Evolutionary conservation across 2,113 vertebrate genomes (phyloP).

Genomic region (Syngnathoides biaculeatus): DNA sequence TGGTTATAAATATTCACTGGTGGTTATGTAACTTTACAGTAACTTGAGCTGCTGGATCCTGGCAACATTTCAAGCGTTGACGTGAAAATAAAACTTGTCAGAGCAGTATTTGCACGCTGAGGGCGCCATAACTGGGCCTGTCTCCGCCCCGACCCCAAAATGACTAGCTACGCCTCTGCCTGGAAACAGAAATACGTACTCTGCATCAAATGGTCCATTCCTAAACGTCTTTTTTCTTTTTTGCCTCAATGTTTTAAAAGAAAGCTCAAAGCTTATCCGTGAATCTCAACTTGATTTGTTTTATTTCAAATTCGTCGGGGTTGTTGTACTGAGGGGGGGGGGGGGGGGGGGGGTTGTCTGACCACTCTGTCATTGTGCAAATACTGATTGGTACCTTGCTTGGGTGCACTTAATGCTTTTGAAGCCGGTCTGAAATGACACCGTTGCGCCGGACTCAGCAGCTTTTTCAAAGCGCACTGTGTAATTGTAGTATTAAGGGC

Average conservation of each 20-base stretch:
- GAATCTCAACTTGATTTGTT: not conserved
- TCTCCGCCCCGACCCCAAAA: not conserved
- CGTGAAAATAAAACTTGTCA: no score
- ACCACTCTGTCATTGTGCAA: conserved; percentile 2
- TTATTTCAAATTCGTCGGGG: not conserved
- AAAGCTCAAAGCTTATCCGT: not conserved
- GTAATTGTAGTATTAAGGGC: conserved; percentile 73
- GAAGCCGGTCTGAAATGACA: conserved; percentile 37
- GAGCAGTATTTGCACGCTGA: no score
- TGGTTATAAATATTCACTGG: no score
- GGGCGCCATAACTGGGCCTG: not conserved
- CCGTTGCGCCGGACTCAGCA: conserved; percentile 54
- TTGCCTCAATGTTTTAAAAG: not conserved
- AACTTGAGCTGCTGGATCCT: no score
- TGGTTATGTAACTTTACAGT: no score
- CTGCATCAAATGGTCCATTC: not conserved
- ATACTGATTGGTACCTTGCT: not conserved
- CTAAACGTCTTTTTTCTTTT: not conserved
- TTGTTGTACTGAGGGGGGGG: no score
- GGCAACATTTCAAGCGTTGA: no score
- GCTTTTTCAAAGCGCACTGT: conserved; percentile 48
- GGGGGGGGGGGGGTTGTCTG: no score
- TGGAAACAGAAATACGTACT: not conserved
- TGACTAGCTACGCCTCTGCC: not conserved
- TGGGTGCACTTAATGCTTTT: conserved; percentile 36